A percentile compares a stretch with the other conserved stretches of the same genome.
Conservation (phyloP, 2,113 vertebrate genomes). For the Piprites chloris region DNA sequence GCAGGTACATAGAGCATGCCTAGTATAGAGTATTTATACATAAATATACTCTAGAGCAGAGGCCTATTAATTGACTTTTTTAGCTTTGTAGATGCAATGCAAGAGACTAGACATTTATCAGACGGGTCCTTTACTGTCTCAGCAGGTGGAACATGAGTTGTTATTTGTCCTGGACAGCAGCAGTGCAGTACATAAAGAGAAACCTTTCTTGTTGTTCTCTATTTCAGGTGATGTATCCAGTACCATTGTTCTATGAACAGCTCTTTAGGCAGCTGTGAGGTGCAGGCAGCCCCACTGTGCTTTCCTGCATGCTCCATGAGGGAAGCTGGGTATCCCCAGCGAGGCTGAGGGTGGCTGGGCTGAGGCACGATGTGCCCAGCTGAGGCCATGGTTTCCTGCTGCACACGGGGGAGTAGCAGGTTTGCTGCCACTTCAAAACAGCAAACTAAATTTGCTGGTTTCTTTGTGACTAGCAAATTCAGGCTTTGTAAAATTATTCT, state of each 20-base stretch:
- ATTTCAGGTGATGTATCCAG: not conserved
- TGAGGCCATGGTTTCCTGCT: not conserved
- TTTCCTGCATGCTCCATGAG: rapidly evolving
- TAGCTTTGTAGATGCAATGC: not conserved
- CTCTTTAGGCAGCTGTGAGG: not conserved
- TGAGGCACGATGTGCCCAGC: not conserved
- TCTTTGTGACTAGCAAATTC: not conserved
- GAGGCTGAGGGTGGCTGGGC: not conserved
- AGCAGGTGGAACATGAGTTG: not conserved
- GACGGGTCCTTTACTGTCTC: not conserved
- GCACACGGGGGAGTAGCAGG: not conserved
- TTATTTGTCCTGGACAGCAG: not conserved
- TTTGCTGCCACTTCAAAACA: not conserved
- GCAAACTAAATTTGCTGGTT: not conserved
- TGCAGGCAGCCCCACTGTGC: not conserved
- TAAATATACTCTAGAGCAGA: not conserved
- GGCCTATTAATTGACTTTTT: not conserved
- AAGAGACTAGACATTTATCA: not conserved
- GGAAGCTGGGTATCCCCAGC: rapidly evolving
- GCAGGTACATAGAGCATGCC: not conserved
- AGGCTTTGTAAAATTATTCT: not conserved
- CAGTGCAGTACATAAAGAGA: not conserved
- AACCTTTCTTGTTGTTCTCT: not conserved
- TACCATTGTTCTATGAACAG: not conserved
- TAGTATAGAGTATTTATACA: not conserved